Evolutionary conservation across 2,888 invertebrate genomes (phyloP).

Genomic region (Abrostola triplasia): DNA sequence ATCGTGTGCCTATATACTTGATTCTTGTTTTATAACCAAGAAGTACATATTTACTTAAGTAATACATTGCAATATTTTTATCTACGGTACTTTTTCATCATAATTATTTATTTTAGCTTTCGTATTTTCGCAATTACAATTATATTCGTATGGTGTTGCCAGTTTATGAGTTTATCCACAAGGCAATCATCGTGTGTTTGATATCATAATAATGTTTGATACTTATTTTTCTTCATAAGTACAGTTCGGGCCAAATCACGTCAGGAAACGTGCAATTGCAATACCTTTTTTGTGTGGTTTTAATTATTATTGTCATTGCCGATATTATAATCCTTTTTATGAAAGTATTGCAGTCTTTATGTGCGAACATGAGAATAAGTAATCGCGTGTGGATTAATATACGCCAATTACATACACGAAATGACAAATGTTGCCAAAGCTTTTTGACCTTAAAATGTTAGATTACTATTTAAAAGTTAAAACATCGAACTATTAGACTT

Average conservation of each 20-base stretch:
- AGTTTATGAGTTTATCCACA: constrained; percentile 25
- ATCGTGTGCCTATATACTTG: too few relatives aligned
- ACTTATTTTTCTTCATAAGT: constrained; percentile 31
- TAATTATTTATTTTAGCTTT: constrained; percentile 26
- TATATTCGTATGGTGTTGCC: constrained; percentile 32
- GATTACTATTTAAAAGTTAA: constrained; percentile 16
- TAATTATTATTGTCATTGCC: too few relatives aligned
- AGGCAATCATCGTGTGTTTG: constrained; percentile 40
- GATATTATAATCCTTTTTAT: constrained; percentile 29
- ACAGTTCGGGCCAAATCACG: constrained; percentile 24
- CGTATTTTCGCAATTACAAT: constrained; percentile 41
- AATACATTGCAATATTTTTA: too few relatives aligned
- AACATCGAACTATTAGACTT: neutral
- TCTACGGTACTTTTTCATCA: too few relatives aligned
- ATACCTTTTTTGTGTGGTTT: constrained; percentile 24
- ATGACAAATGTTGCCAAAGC: constrained; percentile 74
- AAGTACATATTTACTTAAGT: too few relatives aligned
- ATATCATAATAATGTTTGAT: constrained; percentile 42
- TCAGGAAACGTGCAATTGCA: constrained; percentile 24
- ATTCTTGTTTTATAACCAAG: too few relatives aligned
- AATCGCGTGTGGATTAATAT: constrained; percentile 66
- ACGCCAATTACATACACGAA: constrained; percentile 70
- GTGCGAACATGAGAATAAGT: constrained; percentile 58
- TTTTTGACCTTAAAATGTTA: constrained; percentile 68
- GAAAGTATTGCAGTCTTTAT: constrained; percentile 27